phyloP scores from a whole-genome alignment of 2,888 invertebrate genomes.

The Trachelus troglodyta region DNA sequence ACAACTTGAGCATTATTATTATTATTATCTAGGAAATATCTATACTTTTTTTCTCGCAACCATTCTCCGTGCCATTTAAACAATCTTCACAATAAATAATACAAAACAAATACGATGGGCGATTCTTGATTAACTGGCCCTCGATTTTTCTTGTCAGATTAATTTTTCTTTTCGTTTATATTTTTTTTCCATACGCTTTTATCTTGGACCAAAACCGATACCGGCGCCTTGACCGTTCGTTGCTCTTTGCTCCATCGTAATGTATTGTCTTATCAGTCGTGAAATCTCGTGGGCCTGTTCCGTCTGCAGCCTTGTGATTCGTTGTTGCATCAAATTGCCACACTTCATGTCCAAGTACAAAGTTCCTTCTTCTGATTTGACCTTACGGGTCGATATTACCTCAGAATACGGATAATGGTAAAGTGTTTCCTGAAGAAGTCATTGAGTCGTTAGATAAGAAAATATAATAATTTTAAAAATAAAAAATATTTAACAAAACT shows the following conservation, averaged over 20 bases:
- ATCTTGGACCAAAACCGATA: constrained; percentile 58
- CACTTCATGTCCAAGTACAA: constrained; percentile 96
- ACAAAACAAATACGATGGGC: constrained; percentile 22
- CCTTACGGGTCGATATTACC: constrained; percentile 95
- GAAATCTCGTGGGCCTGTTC: constrained; percentile 98
- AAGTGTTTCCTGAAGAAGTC: constrained; percentile 77
- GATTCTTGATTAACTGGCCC: constrained; percentile 2
- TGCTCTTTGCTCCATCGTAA: constrained; percentile 83
- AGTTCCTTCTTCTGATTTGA: constrained; percentile 90
- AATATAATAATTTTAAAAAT: background rate
- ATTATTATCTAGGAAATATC: background rate
- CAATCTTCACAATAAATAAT: constrained; percentile 8
- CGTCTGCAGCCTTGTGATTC: constrained; percentile 94
- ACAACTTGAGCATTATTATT: background rate
- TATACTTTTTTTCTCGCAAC: background rate
- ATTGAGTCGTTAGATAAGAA: background rate
- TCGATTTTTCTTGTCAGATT: background rate
- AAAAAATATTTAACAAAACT: constrained; percentile 47
- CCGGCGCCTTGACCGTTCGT: constrained; percentile 52
- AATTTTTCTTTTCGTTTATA: background rate
- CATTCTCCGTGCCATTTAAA: background rate
- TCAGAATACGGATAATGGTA: constrained; percentile 95
- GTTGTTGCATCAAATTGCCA: constrained; percentile 95
- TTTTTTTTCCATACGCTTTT: constrained; percentile 24
- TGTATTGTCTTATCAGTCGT: constrained; percentile 95